These are phyloP conservation scores for Lampris incognitus DNA, from an alignment of 2,113 vertebrate genomes.

Conservation along the genomic window DNA sequence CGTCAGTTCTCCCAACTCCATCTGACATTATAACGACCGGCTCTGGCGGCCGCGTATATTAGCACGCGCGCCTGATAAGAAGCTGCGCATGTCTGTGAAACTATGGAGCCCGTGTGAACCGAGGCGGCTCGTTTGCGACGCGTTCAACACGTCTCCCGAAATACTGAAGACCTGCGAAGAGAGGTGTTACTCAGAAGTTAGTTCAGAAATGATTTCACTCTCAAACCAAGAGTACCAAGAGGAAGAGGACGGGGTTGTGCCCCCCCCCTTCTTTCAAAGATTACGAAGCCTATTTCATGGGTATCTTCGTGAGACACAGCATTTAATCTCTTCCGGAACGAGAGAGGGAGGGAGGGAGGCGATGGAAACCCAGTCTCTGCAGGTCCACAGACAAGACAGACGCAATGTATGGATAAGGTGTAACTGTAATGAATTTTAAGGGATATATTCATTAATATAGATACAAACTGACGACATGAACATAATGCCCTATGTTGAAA, in stretches of 20 bases:
- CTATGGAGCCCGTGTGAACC: conserved; percentile 24
- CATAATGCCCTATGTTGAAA: too few species aligned
- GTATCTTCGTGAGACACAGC: conserved; percentile 27
- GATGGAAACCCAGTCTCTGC: conserved; percentile 26
- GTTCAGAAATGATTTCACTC: conserved; percentile 37
- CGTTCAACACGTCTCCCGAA: conserved; percentile 33
- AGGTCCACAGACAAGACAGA: conserved; percentile 3
- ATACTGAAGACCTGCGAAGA: conserved; percentile 39
- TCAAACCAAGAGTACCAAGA: conserved; percentile 29
- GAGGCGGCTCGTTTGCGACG: conserved; percentile 23
- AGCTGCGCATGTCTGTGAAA: conserved; percentile 39
- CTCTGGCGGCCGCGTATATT: conserved; percentile 55
- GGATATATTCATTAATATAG: neutral
- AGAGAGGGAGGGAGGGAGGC: neutral
- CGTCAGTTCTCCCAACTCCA: conserved; percentile 72
- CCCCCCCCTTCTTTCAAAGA: conserved; percentile 41
- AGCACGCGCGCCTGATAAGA: conserved; percentile 60
- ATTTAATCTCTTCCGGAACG: conserved; percentile 47
- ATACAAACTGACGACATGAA: too few species aligned
- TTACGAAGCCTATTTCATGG: conserved; percentile 64
- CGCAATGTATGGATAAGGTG: neutral
- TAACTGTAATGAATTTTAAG: neutral
- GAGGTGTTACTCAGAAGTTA: conserved; percentile 52
- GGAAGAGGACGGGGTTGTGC: conserved; percentile 15
- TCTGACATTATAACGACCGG: conserved; percentile 50